phyloP scores from a whole-genome alignment of 2,113 vertebrate species.

The Rhombomys opimus region DNA sequence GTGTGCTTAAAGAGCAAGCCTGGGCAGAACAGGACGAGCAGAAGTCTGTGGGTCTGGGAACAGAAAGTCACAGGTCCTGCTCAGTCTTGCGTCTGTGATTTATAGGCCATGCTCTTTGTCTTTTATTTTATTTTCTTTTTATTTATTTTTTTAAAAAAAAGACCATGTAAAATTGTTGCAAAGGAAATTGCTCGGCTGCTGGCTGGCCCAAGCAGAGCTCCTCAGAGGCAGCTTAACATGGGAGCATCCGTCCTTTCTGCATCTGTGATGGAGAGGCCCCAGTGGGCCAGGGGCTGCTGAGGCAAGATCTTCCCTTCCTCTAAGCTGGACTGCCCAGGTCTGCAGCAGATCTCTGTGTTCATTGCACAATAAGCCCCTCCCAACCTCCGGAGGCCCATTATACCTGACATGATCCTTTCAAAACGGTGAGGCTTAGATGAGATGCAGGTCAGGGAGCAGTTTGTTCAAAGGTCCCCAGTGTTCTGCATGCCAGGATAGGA shows the following conservation, averaged over 20 bases:
- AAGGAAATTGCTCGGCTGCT: neutral
- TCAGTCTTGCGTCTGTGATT: neutral
- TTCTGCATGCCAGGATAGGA: neutral
- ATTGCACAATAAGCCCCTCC: neutral
- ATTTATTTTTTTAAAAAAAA: neutral
- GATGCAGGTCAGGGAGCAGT: neutral
- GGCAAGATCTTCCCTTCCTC: neutral
- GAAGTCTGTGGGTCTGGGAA: neutral
- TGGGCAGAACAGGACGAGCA: neutral
- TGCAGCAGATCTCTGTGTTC: too few species aligned
- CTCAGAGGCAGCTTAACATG: neutral
- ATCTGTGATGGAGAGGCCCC: neutral
- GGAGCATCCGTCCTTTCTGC: neutral
- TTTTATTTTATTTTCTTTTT: neutral
- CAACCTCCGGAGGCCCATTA: neutral
- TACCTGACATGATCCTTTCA: neutral
- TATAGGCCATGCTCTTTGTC: neutral
- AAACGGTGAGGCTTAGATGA: neutral
- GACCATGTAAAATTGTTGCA: neutral
- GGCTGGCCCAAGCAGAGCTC: neutral
- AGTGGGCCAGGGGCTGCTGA: neutral
- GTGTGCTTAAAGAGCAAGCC: neutral
- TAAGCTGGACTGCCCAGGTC: neutral
- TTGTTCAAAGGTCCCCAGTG: neutral
- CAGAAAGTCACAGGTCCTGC: neutral